Evolutionary conservation across 1,140 invertebrate genomes (phyloP).

Genomic region (Lamellibrachia luymesi): DNA sequence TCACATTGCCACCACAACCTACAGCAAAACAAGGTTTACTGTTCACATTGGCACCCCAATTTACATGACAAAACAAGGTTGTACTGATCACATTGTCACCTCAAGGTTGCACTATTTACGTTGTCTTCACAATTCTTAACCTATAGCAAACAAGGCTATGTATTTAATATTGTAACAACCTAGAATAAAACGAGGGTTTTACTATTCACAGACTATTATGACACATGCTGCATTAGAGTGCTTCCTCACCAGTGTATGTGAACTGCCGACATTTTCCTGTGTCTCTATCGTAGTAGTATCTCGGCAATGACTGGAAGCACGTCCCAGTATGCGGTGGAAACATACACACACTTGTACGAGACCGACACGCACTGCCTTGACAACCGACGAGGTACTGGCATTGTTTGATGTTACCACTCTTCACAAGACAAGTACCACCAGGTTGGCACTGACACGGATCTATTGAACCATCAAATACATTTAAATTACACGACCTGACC

Average conservation of each 20-base stretch:
- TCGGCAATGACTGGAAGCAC: constrained; percentile 38
- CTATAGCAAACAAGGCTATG: too few relatives aligned
- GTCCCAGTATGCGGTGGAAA: constrained; percentile 38
- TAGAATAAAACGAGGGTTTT: too few relatives aligned
- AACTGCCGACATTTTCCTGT: constrained; percentile 46
- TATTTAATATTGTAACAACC: too few relatives aligned
- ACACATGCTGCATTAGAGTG: background rate
- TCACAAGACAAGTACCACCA: constrained; percentile 40
- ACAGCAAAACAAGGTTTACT: background rate
- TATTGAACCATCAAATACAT: constrained; percentile 30
- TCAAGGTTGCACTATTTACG: too few relatives aligned
- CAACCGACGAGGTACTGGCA: background rate
- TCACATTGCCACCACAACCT: background rate
- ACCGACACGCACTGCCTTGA: background rate
- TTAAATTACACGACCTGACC: background rate
- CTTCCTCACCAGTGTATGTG: constrained; percentile 42
- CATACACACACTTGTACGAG: constrained; percentile 38
- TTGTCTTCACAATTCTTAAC: too few relatives aligned
- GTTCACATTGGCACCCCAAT: background rate
- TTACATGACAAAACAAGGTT: background rate
- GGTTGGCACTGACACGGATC: constrained; percentile 44
- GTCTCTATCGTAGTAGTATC: constrained; percentile 48
- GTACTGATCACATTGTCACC: too few relatives aligned
- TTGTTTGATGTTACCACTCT: constrained; percentile 19
- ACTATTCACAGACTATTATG: too few relatives aligned